phyloP scores from a whole-genome alignment of 2,888 invertebrate species.

The Platynereis dumerilii region DNA sequence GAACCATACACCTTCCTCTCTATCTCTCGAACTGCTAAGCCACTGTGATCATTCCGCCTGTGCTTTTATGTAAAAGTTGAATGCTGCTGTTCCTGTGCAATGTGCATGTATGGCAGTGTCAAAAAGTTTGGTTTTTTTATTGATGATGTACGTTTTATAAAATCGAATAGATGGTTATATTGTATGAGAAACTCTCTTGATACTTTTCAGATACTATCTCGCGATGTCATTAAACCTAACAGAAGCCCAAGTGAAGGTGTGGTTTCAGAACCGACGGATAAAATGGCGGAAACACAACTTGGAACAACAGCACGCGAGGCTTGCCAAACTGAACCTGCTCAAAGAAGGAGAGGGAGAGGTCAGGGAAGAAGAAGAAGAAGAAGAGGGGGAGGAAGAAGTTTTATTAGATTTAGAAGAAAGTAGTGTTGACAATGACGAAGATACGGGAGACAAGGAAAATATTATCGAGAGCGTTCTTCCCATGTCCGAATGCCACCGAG shows the following conservation, averaged over 20 bases:
- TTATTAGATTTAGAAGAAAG: neutral
- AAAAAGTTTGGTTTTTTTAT: too few species aligned
- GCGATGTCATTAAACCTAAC: slow-evolving; percentile 86
- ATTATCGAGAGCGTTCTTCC: neutral
- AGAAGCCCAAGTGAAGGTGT: slow-evolving; percentile 79
- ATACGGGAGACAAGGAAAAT: slow-evolving; percentile 2
- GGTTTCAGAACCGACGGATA: slow-evolving; percentile 71
- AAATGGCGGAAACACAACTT: slow-evolving; percentile 95
- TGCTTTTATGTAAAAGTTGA: too few species aligned
- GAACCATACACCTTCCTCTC: too few species aligned
- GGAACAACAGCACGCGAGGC: slow-evolving; percentile 74
- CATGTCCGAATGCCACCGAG: too few species aligned
- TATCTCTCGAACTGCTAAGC: too few species aligned
- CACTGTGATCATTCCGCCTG: too few species aligned
- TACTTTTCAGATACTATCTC: slow-evolving; percentile 69
- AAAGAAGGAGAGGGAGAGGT: slow-evolving; percentile 8
- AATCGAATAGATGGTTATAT: too few species aligned
- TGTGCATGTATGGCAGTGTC: too few species aligned
- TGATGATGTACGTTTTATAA: too few species aligned
- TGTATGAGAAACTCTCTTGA: too few species aligned
- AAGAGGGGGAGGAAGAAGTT: slow-evolving; percentile 5
- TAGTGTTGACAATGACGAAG: neutral
- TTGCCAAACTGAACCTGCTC: slow-evolving; percentile 29
- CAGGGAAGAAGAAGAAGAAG: neutral
- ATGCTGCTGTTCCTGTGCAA: too few species aligned